A percentile compares a stretch with the other conserved stretches of the same genome.
Conservation (phyloP, 2,797 vertebrate species). For the Pygocentrus nattereri region DNA sequence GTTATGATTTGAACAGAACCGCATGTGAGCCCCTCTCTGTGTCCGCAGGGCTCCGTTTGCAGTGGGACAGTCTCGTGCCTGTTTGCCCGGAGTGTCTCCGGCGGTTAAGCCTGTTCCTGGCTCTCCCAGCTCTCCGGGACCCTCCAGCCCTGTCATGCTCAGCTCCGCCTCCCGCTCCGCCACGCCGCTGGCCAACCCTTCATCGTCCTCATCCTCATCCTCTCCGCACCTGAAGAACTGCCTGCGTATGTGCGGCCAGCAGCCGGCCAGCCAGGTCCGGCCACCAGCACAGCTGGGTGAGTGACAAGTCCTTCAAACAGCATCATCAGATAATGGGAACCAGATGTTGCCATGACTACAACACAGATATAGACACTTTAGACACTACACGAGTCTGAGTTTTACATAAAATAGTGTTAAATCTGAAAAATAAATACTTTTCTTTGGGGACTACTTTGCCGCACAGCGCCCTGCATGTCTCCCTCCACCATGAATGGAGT, state of each 20-base stretch:
- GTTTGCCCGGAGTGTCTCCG: slow-evolving; percentile 74
- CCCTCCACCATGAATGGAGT: no score
- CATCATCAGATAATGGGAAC: no score
- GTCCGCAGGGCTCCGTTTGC: slow-evolving; percentile 88
- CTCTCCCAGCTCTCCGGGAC: slow-evolving; percentile 74
- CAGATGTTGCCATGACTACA: no score
- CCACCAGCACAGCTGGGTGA: slow-evolving; percentile 88
- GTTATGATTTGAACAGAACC: no score
- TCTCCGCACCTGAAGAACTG: slow-evolving; percentile 85
- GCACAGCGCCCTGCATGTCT: no score
- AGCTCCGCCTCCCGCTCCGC: slow-evolving; percentile 80
- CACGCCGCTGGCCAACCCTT: slow-evolving; percentile 77
- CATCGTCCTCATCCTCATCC: slow-evolving; percentile 79
- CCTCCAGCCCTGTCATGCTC: slow-evolving; percentile 78
- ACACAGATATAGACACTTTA: no score
- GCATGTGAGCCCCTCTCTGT: no score
- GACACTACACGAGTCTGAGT: no score
- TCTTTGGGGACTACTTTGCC: no score
- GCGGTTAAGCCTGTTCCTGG: slow-evolving; percentile 78
- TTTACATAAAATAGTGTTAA: no score
- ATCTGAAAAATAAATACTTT: no score
- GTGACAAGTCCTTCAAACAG: slow-evolving; percentile 43
- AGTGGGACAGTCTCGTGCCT: slow-evolving; percentile 82
- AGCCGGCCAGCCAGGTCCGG: slow-evolving; percentile 79
- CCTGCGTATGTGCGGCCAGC: slow-evolving; percentile 85